Conservation (phyloP, 2,888 invertebrate genomes). For the Trissolcus brochymenae region DNA sequence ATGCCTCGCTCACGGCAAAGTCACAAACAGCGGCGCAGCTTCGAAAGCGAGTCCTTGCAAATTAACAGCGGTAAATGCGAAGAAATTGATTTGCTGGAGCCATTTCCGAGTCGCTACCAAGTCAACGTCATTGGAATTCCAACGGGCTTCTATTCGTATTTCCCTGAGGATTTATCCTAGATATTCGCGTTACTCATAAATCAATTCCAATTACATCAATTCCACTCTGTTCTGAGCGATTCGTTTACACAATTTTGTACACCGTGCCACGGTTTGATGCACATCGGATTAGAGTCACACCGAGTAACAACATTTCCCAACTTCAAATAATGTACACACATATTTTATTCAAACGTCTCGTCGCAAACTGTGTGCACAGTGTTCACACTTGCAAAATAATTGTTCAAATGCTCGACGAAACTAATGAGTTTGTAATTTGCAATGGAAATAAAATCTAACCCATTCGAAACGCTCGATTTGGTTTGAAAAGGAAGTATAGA, state of each 20-base stretch:
- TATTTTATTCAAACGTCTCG: background rate
- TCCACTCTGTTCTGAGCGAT: constrained; percentile 45
- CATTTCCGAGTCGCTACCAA: constrained; percentile 50
- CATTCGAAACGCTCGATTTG: too few species aligned
- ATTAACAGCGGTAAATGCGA: constrained; percentile 51
- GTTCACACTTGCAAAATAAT: too few species aligned
- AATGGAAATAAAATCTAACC: too few species aligned
- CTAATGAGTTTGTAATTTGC: too few species aligned
- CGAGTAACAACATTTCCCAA: too few species aligned
- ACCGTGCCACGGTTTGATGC: background rate
- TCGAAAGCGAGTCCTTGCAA: constrained; percentile 33
- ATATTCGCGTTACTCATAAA: constrained; percentile 53
- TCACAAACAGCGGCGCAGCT: constrained; percentile 11
- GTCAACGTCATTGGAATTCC: constrained; percentile 47
- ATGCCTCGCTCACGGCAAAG: constrained; percentile 3
- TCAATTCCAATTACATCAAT: constrained; percentile 57
- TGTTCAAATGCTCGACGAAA: too few species aligned
- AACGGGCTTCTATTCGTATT: constrained; percentile 52
- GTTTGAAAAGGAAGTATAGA: too few species aligned
- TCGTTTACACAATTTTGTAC: constrained; percentile 53
- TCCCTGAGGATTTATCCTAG: constrained; percentile 56
- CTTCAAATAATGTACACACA: constrained; percentile 1
- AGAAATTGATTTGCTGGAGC: constrained; percentile 53
- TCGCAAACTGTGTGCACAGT: too few species aligned
- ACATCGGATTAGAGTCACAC: too few species aligned